phyloP scores from a whole-genome alignment of 2,113 vertebrate species.

The Pampusana beccarii region DNA sequence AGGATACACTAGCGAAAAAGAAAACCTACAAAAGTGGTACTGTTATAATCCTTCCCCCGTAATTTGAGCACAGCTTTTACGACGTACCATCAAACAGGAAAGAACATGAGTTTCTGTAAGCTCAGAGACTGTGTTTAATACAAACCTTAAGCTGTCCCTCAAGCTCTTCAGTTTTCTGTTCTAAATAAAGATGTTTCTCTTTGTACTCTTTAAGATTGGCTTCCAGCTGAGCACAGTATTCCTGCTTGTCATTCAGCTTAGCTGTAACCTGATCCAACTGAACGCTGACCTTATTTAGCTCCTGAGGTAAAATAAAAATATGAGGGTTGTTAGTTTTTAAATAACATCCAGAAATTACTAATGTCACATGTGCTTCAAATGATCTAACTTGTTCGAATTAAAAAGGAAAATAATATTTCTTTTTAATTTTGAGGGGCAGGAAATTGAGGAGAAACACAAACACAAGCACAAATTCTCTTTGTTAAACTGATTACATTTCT shows the following conservation, averaged over 20 bases:
- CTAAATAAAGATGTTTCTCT: slow-evolving; percentile 87
- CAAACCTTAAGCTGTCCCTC: slow-evolving; percentile 88
- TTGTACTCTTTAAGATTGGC: slow-evolving; percentile 86
- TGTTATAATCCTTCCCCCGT: not conserved
- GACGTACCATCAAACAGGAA: not conserved
- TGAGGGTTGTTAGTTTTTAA: not conserved
- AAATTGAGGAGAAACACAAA: not conserved
- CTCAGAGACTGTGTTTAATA: not conserved
- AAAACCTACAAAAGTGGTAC: not conserved
- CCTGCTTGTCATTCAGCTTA: slow-evolving; percentile 87
- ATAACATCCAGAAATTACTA: not conserved
- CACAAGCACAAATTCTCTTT: not conserved
- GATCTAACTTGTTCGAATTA: not conserved
- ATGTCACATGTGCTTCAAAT: not conserved
- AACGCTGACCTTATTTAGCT: slow-evolving; percentile 86
- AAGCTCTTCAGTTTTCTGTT: slow-evolving; percentile 87
- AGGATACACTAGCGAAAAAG: not conserved
- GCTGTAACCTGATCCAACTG: slow-evolving; percentile 84
- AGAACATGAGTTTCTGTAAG: not conserved
- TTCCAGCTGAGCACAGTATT: slow-evolving; percentile 88
- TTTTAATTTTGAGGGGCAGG: not conserved
- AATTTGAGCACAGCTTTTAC: not conserved
- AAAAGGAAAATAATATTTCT: not conserved
- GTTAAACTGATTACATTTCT: not conserved
- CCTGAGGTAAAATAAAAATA: slow-evolving; percentile 77